Conservation (phyloP, 2,113 vertebrate genomes). For the Beaufortia kweichowensis region DNA sequence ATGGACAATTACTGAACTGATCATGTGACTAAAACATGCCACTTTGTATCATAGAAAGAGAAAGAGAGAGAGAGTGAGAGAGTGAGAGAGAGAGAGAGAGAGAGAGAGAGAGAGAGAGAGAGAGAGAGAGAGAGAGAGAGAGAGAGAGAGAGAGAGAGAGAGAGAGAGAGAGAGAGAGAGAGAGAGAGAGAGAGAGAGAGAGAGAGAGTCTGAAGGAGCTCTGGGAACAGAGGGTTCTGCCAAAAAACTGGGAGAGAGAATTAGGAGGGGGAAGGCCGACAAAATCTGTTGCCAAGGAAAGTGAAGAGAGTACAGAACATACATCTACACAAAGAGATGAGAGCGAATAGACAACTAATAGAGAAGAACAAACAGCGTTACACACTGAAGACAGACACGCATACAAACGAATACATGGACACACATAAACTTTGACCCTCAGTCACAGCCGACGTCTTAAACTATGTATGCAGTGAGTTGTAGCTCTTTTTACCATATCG, state of each 20-base stretch:
- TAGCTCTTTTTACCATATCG: constrained; percentile 60
- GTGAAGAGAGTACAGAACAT: constrained; percentile 41
- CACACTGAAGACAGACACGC: constrained; percentile 29
- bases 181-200: constrained; percentile 50
- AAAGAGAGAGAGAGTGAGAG: constrained; percentile 43
- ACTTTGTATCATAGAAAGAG: constrained; percentile 61
- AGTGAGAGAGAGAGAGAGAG: constrained; percentile 54
- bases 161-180: constrained; percentile 52
- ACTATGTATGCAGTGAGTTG: constrained; percentile 48
- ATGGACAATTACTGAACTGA: constrained; percentile 53
- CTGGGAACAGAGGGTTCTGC: constrained; percentile 37
- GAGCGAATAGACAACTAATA: constrained; percentile 55
- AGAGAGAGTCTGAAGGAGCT: constrained; percentile 51
- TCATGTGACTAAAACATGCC: constrained; percentile 60
- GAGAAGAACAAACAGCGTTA: constrained; percentile 63
- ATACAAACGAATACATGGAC: constrained; percentile 49
- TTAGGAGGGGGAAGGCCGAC: constrained; percentile 40
- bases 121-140: constrained; percentile 53
- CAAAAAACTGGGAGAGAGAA: constrained; percentile 40
- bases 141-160: constrained; percentile 50
- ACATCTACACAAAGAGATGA: constrained; percentile 58
- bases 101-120: too few species aligned
- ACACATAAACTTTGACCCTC: constrained; percentile 53
- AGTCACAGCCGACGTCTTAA: too few species aligned
- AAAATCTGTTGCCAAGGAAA: constrained; percentile 41